phyloP scores from a whole-genome alignment of 2,888 invertebrate species.

The Drosophila quinaria region DNA sequence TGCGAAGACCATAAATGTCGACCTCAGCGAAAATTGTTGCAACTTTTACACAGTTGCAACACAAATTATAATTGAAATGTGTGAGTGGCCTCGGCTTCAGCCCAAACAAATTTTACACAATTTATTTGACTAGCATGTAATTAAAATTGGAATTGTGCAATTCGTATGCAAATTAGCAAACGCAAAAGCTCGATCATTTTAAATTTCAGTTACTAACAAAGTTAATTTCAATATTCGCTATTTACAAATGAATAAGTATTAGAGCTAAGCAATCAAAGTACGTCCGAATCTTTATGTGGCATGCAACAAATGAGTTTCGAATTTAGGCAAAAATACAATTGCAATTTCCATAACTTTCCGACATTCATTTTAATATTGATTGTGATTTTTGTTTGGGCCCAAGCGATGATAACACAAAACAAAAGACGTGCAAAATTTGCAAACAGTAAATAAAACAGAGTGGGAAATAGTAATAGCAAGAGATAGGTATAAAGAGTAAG shows the following conservation, averaged over 20 bases:
- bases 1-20: slow-evolving; percentile 34
- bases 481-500: slow-evolving; percentile 28
- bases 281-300: slow-evolving; percentile 19
- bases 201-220: slow-evolving; percentile 13
- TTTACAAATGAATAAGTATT: slow-evolving; percentile 47
- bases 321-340: slow-evolving; percentile 14
- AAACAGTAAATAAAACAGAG: slow-evolving; percentile 40
- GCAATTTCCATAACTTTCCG: slow-evolving; percentile 3
- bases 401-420: slow-evolving; percentile 42
- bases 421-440: slow-evolving; percentile 54
- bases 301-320: slow-evolving; percentile 42
- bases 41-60: slow-evolving; percentile 21
- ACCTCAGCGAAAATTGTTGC: slow-evolving; percentile 34
- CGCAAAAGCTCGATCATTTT: slow-evolving; percentile 10
- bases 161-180: slow-evolving; percentile 49
- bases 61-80: slow-evolving; percentile 58
- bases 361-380: slow-evolving; percentile 5
- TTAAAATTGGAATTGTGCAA: slow-evolving; percentile 63
- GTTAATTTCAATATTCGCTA: slow-evolving; percentile 30
- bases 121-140: slow-evolving; percentile 59
- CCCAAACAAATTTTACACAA: slow-evolving; percentile 37
- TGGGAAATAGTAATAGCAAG: slow-evolving; percentile 15
- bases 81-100: slow-evolving; percentile 9
- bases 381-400: slow-evolving; percentile 8
- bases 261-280: slow-evolving; percentile 40